A percentile compares a stretch with the other conserved stretches of the same genome.
phyloP scores from a whole-genome alignment of 2,113 vertebrate species.

The Perca fluviatilis region DNA sequence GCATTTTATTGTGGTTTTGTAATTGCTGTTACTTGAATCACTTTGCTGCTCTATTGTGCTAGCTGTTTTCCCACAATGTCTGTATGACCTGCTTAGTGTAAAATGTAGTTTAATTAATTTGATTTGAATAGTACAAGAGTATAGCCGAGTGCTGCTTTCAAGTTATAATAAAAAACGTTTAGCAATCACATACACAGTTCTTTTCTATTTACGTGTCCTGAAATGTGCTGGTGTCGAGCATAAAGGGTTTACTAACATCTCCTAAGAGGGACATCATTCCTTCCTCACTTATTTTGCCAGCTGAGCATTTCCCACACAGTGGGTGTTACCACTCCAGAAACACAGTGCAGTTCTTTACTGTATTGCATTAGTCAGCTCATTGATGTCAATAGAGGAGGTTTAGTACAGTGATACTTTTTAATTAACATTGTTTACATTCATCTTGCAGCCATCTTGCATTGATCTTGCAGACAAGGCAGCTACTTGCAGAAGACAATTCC shows the following conservation, averaged over 20 bases:
- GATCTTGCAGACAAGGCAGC: slow-evolving; percentile 52
- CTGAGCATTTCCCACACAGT: slow-evolving; percentile 51
- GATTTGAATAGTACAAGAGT: slow-evolving; percentile 40
- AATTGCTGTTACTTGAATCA: slow-evolving; percentile 63
- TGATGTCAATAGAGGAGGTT: slow-evolving; percentile 61
- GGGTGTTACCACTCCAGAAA: slow-evolving; percentile 46
- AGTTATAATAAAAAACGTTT: slow-evolving; percentile 41
- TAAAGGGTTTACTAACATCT: slow-evolving; percentile 47
- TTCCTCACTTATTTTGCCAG: slow-evolving; percentile 47
- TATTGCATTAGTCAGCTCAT: slow-evolving; percentile 65
- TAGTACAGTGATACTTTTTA: slow-evolving; percentile 67
- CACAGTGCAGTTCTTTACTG: slow-evolving; percentile 39
- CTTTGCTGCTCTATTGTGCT: slow-evolving; percentile 52
- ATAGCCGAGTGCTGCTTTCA: slow-evolving; percentile 34
- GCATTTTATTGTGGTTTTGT: slow-evolving; percentile 55
- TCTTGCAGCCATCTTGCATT: slow-evolving; percentile 52
- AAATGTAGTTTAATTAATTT: slow-evolving; percentile 66
- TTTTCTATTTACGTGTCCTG: slow-evolving; percentile 30
- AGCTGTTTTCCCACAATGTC: slow-evolving; percentile 48
- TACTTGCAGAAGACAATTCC: slow-evolving; percentile 43
- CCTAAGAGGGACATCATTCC: slow-evolving; percentile 42
- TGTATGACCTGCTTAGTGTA: slow-evolving; percentile 39
- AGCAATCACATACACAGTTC: slow-evolving; percentile 7
- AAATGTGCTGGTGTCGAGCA: slow-evolving; percentile 35
- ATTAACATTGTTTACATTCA: slow-evolving; percentile 73